Base-by-base conservation (phyloP, 2,113 vertebrate species). In the Phrynocephalus versicolor region DNA sequence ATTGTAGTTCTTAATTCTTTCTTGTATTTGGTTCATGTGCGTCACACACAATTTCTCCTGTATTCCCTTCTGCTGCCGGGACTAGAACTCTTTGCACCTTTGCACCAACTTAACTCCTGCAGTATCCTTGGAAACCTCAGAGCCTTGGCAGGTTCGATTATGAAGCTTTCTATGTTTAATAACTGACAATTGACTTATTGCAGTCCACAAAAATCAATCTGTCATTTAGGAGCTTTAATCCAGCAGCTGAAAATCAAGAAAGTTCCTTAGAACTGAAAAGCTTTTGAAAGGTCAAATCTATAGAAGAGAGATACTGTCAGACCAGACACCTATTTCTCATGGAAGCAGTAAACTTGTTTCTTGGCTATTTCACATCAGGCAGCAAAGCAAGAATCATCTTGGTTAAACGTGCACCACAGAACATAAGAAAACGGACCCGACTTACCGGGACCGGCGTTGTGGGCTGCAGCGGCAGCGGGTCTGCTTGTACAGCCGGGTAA, bases 141-240 rank as follows among this genome's bases (percentile, higher is more conserved):
- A 74, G 79, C 57, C 37, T 62, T 72, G 57, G 80, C 77, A 64
- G 14, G 39, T 74, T 86, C 64, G 67, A 70, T 83, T 83, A 83
- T 70, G 64, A 82, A 70, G n/a, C 37, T 25, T 75, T 55, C 70
- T 89, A 13, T 86, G 60, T 80, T 73, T 79, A 60, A 83, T 78
- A 83, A 80, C 70, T 74, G 82, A 75, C 51, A 80, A 83, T 33
- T 88, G 83, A 85, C 79, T 82, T 88, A 85, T 79, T 25, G 57
- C 70, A 80, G 79, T 67, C 84, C 71, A 60, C 75, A 89, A 89
- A 60, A 83, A 86, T 75, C 80, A 86, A 83, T 73, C 79, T 86
- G 80, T 85, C 74, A 86, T 80, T 89, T 79, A 70, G 27, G 60
- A 86, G 60, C 76, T 69, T 79, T 86, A 79, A 89, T 57, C 45